Evolutionary conservation across 2,113 vertebrate genomes (phyloP).

Genomic region (Megaleporinus macrocephalus): DNA sequence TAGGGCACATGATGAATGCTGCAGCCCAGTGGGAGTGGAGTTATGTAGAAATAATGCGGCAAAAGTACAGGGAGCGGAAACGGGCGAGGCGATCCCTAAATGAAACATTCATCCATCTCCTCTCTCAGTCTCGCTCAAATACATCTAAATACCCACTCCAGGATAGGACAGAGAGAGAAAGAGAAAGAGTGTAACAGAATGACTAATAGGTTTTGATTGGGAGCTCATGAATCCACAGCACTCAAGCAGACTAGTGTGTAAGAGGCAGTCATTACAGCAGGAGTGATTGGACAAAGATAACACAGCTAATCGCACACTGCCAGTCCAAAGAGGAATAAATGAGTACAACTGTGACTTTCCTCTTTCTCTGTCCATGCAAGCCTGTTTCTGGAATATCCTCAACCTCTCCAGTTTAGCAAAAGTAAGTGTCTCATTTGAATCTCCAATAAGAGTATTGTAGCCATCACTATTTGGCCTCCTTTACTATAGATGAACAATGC

Average conservation of each 20-base stretch:
- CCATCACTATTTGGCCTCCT: no score
- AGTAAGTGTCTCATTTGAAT: not conserved
- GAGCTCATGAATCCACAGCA: constrained; percentile 21
- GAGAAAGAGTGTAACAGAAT: constrained; percentile 21
- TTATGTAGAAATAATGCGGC: constrained; percentile 3
- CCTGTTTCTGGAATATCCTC: not conserved
- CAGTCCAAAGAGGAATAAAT: constrained; percentile 2
- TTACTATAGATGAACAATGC: not conserved
- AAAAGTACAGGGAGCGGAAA: constrained; percentile 3
- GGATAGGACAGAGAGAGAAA: not conserved
- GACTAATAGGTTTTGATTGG: constrained; percentile 39
- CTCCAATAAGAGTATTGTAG: not conserved
- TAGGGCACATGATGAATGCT: not conserved
- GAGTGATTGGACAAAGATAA: constrained; percentile 39
- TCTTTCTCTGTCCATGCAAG: not conserved
- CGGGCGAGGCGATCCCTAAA: not conserved
- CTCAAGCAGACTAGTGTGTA: not conserved
- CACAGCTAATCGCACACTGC: constrained; percentile 27
- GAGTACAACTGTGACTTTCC: not conserved
- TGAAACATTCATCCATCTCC: constrained; percentile 28
- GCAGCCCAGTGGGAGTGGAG: not conserved
- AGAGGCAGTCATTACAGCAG: constrained; percentile 34
- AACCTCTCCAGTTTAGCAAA: not conserved
- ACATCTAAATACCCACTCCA: not conserved
- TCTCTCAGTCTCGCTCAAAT: not conserved